Percentiles rank a stretch among this genome's conserved stretches.
These are phyloP conservation scores for Gymnobelideus leadbeateri DNA, from an alignment of 2,113 vertebrate species.

Conservation along the genomic window DNA sequence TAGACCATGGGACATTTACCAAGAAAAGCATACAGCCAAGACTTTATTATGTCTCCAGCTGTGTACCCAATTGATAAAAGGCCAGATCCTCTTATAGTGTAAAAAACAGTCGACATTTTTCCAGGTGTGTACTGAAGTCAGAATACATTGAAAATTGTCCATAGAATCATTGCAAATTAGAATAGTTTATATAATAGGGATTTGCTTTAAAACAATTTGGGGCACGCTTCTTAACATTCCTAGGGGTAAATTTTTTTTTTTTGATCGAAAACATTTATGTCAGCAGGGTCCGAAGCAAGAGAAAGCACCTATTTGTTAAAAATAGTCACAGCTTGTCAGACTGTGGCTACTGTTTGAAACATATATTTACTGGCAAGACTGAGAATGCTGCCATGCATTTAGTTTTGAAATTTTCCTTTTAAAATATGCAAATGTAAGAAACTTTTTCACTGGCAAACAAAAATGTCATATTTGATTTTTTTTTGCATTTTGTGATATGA, in stretches of 20 bases:
- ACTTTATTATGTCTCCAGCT: slow-evolving; percentile 18
- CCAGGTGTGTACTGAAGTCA: slow-evolving; percentile 30
- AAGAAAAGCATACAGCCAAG: slow-evolving; percentile 35
- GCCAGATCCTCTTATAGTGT: slow-evolving; percentile 22
- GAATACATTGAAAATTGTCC: neutral
- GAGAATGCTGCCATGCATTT: neutral
- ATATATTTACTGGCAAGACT: neutral
- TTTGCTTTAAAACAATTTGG: slow-evolving; percentile 50
- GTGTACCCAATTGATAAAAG: slow-evolving; percentile 20
- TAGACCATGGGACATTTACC: slow-evolving; percentile 43
- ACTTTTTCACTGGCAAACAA: slow-evolving; percentile 32
- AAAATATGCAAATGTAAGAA: slow-evolving; percentile 3
- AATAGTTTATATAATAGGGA: slow-evolving; percentile 3
- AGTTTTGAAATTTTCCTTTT: neutral
- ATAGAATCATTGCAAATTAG: neutral
- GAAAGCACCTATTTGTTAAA: neutral
- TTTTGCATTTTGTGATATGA: slow-evolving; percentile 32
- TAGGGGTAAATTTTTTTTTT: neutral
- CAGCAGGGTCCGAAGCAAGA: neutral
- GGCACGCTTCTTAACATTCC: slow-evolving; percentile 9
- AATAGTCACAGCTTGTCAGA: neutral
- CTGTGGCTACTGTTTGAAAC: neutral
- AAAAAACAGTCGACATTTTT: slow-evolving; percentile 4
- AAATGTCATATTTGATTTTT: slow-evolving; percentile 35
- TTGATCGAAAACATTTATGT: slow-evolving; percentile 38